Conservation (phyloP, 2,113 vertebrate species). For the Pomatostomus ruficeps region DNA sequence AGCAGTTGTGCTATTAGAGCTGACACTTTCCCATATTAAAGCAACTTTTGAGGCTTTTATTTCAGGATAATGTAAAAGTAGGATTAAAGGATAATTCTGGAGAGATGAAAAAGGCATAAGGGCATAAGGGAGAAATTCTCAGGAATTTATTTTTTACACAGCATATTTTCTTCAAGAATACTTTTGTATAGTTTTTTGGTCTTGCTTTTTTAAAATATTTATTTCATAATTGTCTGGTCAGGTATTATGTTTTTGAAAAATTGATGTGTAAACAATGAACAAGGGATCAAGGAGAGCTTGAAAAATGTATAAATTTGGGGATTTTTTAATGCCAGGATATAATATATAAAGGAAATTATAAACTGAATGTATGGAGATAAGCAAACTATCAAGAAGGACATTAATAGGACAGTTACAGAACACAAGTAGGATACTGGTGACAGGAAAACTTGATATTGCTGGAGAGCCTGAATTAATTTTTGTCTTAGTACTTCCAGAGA, state of each 20-base stretch:
- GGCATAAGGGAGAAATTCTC: neutral
- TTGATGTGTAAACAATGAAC: neutral
- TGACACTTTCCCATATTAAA: neutral
- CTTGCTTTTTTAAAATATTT: neutral
- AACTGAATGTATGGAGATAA: neutral
- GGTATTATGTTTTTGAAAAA: neutral
- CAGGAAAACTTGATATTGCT: neutral
- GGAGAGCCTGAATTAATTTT: neutral
- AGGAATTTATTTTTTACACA: neutral
- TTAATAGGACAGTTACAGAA: neutral
- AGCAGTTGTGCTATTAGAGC: neutral
- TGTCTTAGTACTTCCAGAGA: neutral
- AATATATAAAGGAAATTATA: neutral
- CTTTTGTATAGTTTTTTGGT: neutral
- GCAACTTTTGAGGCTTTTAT: neutral
- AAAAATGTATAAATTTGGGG: neutral
- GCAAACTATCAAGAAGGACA: neutral
- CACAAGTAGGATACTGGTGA: neutral
- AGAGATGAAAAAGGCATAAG: neutral
- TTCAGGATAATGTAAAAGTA: neutral
- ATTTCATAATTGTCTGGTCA: neutral
- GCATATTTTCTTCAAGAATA: neutral
- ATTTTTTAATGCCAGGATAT: neutral
- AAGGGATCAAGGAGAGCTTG: neutral
- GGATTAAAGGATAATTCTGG: neutral